Evolutionary conservation across 2,888 invertebrate genomes (phyloP).

Genomic region (Bruchidius siliquastri): DNA sequence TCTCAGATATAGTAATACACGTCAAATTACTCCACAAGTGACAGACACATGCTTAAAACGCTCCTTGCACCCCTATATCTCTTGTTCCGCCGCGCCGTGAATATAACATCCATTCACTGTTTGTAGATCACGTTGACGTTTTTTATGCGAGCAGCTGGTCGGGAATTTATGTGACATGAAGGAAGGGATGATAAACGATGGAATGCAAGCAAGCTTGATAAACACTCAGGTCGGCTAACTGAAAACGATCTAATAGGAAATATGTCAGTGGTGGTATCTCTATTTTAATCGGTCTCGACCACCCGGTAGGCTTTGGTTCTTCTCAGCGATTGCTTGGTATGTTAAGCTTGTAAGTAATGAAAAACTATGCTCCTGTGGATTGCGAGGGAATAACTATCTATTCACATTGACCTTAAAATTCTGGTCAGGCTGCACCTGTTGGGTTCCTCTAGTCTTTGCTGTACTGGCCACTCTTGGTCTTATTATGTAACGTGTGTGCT

Average conservation of each 20-base stretch:
- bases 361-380: no score
- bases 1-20: no score
- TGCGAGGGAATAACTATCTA: no score
- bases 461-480: no score
- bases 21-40: background rate
- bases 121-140: background rate
- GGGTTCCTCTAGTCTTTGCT: no score
- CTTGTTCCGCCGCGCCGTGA: background rate
- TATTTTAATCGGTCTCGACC: background rate
- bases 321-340: no score
- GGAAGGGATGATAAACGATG: background rate
- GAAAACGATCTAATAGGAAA: background rate
- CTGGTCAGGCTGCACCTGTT: no score
- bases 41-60: background rate
- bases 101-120: background rate
- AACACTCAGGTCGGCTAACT: background rate
- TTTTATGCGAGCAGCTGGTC: background rate
- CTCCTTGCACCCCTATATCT: background rate
- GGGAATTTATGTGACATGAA: background rate
- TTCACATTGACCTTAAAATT: no score
- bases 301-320: background rate
- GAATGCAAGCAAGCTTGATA: background rate
- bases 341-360: no score
- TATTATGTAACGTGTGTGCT: no score
- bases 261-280: background rate